phyloP scores from a whole-genome alignment of 2,888 invertebrate genomes.

The Trypoxylon attenuatum region DNA sequence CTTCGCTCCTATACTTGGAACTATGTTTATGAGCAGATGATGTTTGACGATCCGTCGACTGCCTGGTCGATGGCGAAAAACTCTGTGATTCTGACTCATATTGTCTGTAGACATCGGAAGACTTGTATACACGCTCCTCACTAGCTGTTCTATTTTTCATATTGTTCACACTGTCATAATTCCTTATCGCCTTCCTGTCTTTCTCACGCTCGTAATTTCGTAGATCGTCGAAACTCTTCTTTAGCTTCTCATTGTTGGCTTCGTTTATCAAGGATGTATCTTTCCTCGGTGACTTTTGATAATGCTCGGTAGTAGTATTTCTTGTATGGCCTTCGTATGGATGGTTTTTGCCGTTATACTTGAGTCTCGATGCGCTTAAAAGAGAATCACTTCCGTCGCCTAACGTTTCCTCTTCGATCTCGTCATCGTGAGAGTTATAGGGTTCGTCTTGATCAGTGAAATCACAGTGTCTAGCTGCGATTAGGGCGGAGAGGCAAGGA shows the following conservation, averaged over 20 bases:
- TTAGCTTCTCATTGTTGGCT: conserved; percentile 16
- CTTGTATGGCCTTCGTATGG: conserved; percentile 28
- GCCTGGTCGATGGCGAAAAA: conserved; percentile 10
- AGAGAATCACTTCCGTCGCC: conserved; percentile 81
- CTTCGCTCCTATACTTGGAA: conserved; percentile 57
- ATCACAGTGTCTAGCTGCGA: conserved; percentile 66
- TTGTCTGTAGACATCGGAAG: conserved; percentile 39
- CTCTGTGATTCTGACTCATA: conserved; percentile 20
- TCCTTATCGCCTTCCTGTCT: conserved; percentile 37
- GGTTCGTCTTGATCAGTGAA: conserved; percentile 74
- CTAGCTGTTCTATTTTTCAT: conserved; percentile 7
- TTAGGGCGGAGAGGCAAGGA: conserved; percentile 63
- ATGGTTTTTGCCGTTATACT: conserved; percentile 58
- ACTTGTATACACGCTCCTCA: conserved; percentile 20
- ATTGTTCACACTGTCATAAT: conserved; percentile 29
- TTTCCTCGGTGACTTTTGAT: conserved; percentile 26
- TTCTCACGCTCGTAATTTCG: conserved; percentile 19
- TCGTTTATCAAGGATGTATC: neutral
- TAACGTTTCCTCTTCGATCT: conserved; percentile 71
- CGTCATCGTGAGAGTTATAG: conserved; percentile 80
- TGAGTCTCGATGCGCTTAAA: conserved; percentile 78
- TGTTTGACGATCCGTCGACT: conserved; percentile 30
- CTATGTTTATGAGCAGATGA: conserved; percentile 46
- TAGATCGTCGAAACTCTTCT: conserved; percentile 47
- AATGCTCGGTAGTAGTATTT: conserved; percentile 8